Percentiles rank a stretch among this genome's conserved stretches.
phyloP scores from a whole-genome alignment of 2,888 invertebrate genomes.

The Euzophera pinguis region DNA sequence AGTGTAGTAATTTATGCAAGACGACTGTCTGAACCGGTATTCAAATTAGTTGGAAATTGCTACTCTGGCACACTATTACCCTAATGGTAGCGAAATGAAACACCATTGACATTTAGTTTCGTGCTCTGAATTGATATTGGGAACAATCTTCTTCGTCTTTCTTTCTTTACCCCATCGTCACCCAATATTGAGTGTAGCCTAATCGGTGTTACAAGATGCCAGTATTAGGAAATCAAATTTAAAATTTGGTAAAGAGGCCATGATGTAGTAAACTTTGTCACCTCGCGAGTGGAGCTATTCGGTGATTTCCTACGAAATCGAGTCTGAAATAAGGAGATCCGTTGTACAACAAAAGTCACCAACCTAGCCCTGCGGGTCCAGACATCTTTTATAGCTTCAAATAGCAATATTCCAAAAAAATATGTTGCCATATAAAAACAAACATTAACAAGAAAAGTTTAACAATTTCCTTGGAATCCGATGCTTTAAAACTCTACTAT shows the following conservation, averaged over 20 bases:
- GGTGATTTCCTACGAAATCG: too few relatives aligned
- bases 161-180: too few relatives aligned
- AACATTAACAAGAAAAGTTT: background rate
- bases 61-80: background rate
- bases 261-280: too few relatives aligned
- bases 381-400: too few relatives aligned
- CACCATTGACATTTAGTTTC: background rate
- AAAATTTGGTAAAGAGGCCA: too few relatives aligned
- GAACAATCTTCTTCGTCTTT: background rate
- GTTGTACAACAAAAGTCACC: too few relatives aligned
- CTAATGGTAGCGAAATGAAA: background rate
- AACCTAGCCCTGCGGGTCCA: too few relatives aligned
- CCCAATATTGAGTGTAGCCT: too few relatives aligned
- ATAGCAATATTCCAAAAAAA: background rate
- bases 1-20: background rate
- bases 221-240: too few relatives aligned
- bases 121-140: background rate
- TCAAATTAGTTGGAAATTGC: slow-evolving; percentile 3
- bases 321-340: too few relatives aligned
- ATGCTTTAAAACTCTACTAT: background rate
- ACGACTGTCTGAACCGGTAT: background rate
- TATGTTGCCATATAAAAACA: background rate
- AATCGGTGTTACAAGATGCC: too few relatives aligned
- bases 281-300: too few relatives aligned
- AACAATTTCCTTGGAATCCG: background rate